phyloP scores from a whole-genome alignment of 92 coral and sea anemone species.

The Desmophyllum pertusum region DNA sequence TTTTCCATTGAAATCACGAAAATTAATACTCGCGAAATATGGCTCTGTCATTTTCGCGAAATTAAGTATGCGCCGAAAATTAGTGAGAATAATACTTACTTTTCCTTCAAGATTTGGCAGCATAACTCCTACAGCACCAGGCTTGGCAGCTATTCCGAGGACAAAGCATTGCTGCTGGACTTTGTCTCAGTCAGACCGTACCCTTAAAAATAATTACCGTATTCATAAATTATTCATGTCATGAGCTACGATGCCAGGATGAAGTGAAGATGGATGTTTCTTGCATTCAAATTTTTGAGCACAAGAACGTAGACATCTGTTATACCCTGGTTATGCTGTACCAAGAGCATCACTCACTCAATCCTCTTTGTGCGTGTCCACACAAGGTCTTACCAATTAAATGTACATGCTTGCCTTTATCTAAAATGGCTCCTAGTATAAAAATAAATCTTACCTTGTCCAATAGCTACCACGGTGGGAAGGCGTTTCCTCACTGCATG shows the following conservation, averaged over 20 bases:
- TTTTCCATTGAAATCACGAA: no score
- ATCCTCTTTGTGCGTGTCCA: no score
- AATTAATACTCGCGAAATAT: no score
- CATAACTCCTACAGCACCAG: slow-evolving; percentile 63
- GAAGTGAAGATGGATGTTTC: no score
- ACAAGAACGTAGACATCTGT: no score
- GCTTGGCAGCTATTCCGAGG: slow-evolving; percentile 39
- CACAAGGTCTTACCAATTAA: background rate
- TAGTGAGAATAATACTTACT: slow-evolving; percentile 30
- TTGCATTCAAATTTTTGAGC: no score
- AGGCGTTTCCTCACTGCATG: slow-evolving; percentile 52
- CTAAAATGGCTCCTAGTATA: background rate
- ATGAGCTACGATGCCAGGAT: no score
- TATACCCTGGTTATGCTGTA: no score
- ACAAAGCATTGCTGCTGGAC: slow-evolving; percentile 51
- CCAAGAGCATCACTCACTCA: no score
- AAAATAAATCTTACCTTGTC: slow-evolving; percentile 67
- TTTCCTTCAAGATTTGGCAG: slow-evolving; percentile 72
- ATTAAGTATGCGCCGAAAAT: no score
- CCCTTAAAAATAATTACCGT: slow-evolving; percentile 32
- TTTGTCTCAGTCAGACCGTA: slow-evolving; percentile 79
- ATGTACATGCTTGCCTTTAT: background rate
- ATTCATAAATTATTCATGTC: background rate
- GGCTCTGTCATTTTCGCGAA: no score
- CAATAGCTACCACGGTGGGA: slow-evolving; percentile 45